A percentile compares a stretch with the other conserved stretches of the same genome.
Conservation (phyloP, 1,140 invertebrate genomes). For the Homarus americanus region DNA sequence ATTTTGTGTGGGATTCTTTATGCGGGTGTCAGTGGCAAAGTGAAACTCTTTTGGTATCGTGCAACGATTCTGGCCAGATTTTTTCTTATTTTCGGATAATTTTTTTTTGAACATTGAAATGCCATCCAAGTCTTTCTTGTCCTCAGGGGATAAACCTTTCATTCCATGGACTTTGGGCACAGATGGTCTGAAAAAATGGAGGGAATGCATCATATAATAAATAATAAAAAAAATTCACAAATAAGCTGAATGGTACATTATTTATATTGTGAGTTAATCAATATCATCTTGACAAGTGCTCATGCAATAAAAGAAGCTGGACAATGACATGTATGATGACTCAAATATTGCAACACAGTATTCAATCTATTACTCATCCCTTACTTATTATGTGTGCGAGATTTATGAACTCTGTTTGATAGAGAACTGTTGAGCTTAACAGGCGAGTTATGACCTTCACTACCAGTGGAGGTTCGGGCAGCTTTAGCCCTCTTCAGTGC, state of each 20-base stretch:
- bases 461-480: neutral
- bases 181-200: neutral
- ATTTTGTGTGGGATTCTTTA: neutral
- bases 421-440: neutral
- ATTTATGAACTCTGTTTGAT: neutral
- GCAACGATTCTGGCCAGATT: neutral
- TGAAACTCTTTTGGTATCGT: neutral
- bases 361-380: no score
- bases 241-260: no score
- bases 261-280: no score
- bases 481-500: neutral
- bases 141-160: neutral
- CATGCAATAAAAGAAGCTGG: no score
- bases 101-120: neutral
- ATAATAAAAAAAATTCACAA: no score
- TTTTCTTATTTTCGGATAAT: neutral
- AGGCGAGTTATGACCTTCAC: neutral
- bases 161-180: neutral
- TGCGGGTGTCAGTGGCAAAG: constrained; percentile 7
- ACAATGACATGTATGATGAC: no score
- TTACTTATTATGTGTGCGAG: neutral
- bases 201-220: no score
- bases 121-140: neutral
- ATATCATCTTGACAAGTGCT: no score
- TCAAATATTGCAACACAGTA: no score